Evolutionary conservation across 2,797 vertebrate species (phyloP), one percentile per base, ranked within the genome.

Genomic region (Phoxinus dragarum): DNA sequence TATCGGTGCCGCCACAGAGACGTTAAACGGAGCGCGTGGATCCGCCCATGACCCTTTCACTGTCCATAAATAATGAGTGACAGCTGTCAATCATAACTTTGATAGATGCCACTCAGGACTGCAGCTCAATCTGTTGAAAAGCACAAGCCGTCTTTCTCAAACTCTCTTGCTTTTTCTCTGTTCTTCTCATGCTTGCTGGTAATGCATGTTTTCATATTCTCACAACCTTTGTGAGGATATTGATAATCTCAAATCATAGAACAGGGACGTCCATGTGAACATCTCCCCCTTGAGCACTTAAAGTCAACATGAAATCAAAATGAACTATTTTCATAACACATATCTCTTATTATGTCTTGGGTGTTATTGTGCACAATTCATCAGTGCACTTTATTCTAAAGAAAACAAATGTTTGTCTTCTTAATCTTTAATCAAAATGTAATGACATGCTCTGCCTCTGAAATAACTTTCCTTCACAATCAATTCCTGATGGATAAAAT

Each of bases 171-270:
- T 81, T 56, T 72, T 23, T 64, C 80, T 80, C 66, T 40, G 34
- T 17, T 56, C 38, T 36, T 36, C 23, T 75, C 54, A 64, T 49
- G 67, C 59, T 67, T 68, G 74, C 71, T 77, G 49, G 47, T 72
- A 49, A 42, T 74, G 74, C 82, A 81, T 77, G 54, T 52, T 67
- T 75, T 83, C 71, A 82, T 82, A 77, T 67, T 75, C 61, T 34
- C 59, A 49, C 54, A 54, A 17, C 16, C 80, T 69, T 59, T 59
- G 27, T 61, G 68, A 34, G 12, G 19, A 34, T 23, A 82, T 56
- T 23, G 40, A 34, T 61, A 17, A 73, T 23, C 54, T 73, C 17
- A 73, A 78, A 61, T 42, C 34, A 77, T 9, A 1, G 3, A 14
- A 59, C 3, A 17, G 3, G 23, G 36, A 82, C 17, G 5, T 72